Evolutionary conservation across 2,797 vertebrate genomes (phyloP).

Genomic region (Pantherophis alleghaniensis): DNA sequence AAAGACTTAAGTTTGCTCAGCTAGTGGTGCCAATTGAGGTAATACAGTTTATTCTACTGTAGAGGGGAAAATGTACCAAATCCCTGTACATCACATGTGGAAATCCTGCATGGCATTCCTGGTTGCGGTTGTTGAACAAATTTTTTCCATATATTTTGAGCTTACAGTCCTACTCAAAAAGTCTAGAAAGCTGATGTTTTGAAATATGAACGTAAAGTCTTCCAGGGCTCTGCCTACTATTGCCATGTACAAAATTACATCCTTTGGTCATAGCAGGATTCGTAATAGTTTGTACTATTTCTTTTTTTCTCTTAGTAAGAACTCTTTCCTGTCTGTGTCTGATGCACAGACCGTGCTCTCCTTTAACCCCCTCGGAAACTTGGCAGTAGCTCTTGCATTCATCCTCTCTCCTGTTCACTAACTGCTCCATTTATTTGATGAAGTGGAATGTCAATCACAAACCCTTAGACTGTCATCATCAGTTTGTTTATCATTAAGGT

Average conservation of each 20-base stretch:
- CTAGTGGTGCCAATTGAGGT: not conserved
- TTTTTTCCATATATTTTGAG: not conserved
- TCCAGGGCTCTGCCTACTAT: not conserved
- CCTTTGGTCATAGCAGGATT: not conserved
- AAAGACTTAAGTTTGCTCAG: not conserved
- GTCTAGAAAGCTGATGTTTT: not conserved
- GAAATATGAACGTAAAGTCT: not conserved
- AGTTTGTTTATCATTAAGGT: not conserved
- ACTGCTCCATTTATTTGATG: not conserved
- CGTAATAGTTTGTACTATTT: not conserved
- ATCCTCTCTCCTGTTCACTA: not conserved
- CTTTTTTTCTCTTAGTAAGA: not conserved
- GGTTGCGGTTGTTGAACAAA: not conserved
- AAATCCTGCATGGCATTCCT: not conserved
- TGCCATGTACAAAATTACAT: not conserved
- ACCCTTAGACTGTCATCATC: not conserved
- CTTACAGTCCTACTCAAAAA: not conserved
- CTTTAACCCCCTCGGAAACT: not conserved
- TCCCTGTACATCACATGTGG: not conserved
- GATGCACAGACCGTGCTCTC: not conserved
- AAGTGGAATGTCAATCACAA: not conserved
- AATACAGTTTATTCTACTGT: not conserved
- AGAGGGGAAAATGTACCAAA: not conserved
- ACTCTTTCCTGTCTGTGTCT: not conserved
- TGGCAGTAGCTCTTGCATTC: not conserved